Base-by-base conservation (phyloP, 1,140 invertebrate genomes). In the Nomia melanderi region DNA sequence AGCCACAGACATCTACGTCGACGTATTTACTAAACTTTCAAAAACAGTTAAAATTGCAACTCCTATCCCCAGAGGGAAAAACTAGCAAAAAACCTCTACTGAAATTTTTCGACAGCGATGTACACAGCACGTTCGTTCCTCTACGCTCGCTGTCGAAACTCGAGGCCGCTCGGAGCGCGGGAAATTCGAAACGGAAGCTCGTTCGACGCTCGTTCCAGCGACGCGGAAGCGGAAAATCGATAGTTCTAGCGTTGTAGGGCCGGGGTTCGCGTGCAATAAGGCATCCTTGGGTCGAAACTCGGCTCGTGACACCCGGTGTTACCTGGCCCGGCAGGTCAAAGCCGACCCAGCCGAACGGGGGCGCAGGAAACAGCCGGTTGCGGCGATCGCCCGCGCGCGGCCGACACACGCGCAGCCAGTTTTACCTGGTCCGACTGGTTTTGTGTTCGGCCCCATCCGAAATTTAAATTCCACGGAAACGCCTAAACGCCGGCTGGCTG, bases 401-500 rank as follows among this genome's bases (percentile, higher is more conserved):
- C n/a, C n/a, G 7, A 27, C 47, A 12, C 53, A 27, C 8, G 14
- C 20, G 14, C 5, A 23, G 0, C 27, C 2, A 9, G 14, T n/a
- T 63, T 73, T 41, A 57, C 44, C 53, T 36, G 31, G 14, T n/a
- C 56, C 29, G 33, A 17, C 54, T 20, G 39, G 31, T 17, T 27
- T 25, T 29, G 27, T 41, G 29, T 33, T 27, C 39, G 12, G 27
- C 14, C n/a, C 20, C 54, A 1, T 29, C 60, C 29, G 14, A 69
- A 44, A 59, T 67, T 50, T 76, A 50, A 66, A 76, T 69, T 69
- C 54, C 39, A 47, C 17, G 50, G 31, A 67, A 67, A 36, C 54
- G 39, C 0, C 23, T 17, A 50, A n/a, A 47, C 29, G 44, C 62
- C 27, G 27, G 27, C 1, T n/a, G 17, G 9, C 27, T 20, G 36